phyloP scores from a whole-genome alignment of 2,797 vertebrate species.

The Pteropus rufus region DNA sequence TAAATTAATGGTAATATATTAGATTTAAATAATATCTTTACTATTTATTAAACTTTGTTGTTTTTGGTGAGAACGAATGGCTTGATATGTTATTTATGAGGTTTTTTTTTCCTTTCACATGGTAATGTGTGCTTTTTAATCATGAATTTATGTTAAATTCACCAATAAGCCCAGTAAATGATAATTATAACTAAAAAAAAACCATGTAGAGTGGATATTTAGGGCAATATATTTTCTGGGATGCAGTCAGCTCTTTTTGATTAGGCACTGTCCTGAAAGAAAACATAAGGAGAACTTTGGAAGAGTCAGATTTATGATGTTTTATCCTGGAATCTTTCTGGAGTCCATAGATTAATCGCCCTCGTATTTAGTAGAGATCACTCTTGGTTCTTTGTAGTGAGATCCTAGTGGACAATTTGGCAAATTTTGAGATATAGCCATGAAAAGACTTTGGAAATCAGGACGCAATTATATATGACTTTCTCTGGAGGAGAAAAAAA shows the following conservation, averaged over 20 bases:
- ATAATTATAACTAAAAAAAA: background rate
- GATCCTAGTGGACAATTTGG: background rate
- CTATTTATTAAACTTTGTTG: background rate
- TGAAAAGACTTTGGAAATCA: background rate
- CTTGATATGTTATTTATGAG: background rate
- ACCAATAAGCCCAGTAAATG: background rate
- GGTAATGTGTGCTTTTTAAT: background rate
- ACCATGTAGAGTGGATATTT: background rate
- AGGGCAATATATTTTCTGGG: background rate
- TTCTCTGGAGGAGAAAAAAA: background rate
- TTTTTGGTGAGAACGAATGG: background rate
- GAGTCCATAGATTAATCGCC: background rate
- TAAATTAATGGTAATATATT: background rate
- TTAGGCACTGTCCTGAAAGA: background rate
- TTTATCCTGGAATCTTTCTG: background rate
- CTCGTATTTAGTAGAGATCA: background rate
- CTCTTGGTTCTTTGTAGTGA: background rate
- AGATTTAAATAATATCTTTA: background rate
- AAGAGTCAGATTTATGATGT: background rate
- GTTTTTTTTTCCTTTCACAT: background rate
- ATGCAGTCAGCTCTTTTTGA: background rate
- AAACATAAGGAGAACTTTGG: background rate
- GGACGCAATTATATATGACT: background rate
- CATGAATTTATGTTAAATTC: background rate
- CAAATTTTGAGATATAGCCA: background rate